Evolutionary conservation across 2,113 vertebrate genomes (phyloP).

Genomic region (rat (Rattus norvegicus)): GRCr8 NC_086032.1:2850001-2850500

Average conservation of each 20-base stretch:
- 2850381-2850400: not conserved
- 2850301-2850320: constrained; percentile 36
- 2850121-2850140: not conserved
- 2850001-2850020: not conserved
- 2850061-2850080: not conserved
- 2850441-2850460: not conserved
- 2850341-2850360: constrained; percentile 3
- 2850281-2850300: not conserved
- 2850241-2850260: not conserved
- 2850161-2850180: not conserved
- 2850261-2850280: not conserved
- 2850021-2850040: not conserved
- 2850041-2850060: not conserved
- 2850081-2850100: not conserved
- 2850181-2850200: not conserved
- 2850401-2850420: constrained; percentile 20
- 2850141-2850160: constrained; percentile 18
- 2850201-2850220: constrained; percentile 2
- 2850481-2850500: not conserved
- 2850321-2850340: not conserved
- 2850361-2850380: not conserved
- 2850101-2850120: constrained; percentile 42
- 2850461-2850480: not conserved
- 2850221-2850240: not conserved
- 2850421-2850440: not conserved